Percentiles rank a stretch among this genome's conserved stretches.
phyloP scores from a whole-genome alignment of 1,140 invertebrate species.

The Micrasema longulum region DNA sequence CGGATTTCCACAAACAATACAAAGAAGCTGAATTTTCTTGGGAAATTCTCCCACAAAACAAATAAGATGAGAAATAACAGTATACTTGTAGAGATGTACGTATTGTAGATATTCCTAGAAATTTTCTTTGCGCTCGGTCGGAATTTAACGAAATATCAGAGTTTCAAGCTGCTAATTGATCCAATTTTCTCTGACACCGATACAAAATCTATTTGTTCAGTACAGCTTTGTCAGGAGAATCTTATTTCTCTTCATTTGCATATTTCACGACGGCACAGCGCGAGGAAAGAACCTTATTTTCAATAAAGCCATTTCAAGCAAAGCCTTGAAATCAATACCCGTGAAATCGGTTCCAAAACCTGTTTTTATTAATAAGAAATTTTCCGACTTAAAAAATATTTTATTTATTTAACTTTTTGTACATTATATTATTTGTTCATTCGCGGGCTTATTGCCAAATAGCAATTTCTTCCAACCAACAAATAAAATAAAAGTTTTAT shows the following conservation, averaged over 20 bases:
- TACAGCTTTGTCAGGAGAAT: not conserved
- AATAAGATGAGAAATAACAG: not conserved
- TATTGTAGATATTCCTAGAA: not conserved
- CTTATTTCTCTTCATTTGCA: constrained; percentile 13
- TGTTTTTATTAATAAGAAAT: too few relatives aligned
- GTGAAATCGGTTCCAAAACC: too few relatives aligned
- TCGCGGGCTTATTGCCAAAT: too few relatives aligned
- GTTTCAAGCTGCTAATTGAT: not conserved
- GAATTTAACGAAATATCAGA: not conserved
- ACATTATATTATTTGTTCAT: too few relatives aligned
- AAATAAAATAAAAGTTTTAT: too few relatives aligned
- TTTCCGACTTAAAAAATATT: too few relatives aligned
- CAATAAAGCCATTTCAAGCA: constrained; percentile 3
- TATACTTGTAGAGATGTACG: not conserved
- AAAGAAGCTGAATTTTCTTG: too few relatives aligned
- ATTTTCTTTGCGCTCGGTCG: not conserved
- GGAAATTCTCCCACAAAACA: constrained; percentile 7
- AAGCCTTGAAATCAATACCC: not conserved
- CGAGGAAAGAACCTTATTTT: not conserved
- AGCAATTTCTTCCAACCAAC: too few relatives aligned
- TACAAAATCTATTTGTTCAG: constrained; percentile 9
- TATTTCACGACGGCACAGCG: not conserved
- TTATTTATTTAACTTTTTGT: too few relatives aligned
- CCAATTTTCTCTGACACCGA: constrained; percentile 7
- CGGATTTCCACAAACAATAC: too few relatives aligned